A percentile compares a stretch with the other conserved stretches of the same genome.
These are phyloP conservation scores for Zosterops pallidus DNA, from an alignment of 2,113 vertebrate genomes.

Conservation along the genomic window DNA sequence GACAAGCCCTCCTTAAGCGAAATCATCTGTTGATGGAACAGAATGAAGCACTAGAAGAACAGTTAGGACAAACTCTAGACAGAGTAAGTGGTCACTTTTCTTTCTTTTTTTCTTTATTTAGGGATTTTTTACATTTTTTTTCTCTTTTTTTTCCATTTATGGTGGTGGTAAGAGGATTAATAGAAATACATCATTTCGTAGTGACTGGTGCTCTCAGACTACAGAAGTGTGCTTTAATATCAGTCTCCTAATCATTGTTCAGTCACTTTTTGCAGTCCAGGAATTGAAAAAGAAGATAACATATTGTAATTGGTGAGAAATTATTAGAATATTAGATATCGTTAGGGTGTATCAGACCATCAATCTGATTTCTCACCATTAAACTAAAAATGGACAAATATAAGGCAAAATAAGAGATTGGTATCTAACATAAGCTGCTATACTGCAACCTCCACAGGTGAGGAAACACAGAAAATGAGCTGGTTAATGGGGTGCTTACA, in stretches of 20 bases:
- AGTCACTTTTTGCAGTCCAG: background rate
- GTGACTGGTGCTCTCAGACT: background rate
- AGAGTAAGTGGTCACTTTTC: conserved; percentile 75
- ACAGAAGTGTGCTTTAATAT: background rate
- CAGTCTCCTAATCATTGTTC: background rate
- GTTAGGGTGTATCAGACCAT: background rate
- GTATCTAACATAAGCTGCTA: background rate
- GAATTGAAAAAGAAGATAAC: background rate
- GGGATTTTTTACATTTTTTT: accelerated
- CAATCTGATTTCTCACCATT: background rate
- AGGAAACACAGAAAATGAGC: background rate
- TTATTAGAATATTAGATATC: background rate
- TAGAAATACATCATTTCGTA: background rate
- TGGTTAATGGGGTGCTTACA: background rate
- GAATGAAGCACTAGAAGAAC: conserved; percentile 92
- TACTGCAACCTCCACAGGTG: background rate
- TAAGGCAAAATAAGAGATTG: background rate
- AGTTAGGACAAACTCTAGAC: conserved; percentile 88
- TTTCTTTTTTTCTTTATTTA: background rate
- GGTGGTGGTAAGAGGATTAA: background rate
- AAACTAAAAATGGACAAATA: background rate
- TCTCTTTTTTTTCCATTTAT: background rate
- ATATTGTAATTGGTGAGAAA: background rate
- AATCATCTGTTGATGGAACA: conserved; percentile 91
- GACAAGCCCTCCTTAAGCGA: conserved; percentile 92